Evolutionary conservation across 2,888 invertebrate genomes (phyloP).

Genomic region (Ochlodes sylvanus): DNA sequence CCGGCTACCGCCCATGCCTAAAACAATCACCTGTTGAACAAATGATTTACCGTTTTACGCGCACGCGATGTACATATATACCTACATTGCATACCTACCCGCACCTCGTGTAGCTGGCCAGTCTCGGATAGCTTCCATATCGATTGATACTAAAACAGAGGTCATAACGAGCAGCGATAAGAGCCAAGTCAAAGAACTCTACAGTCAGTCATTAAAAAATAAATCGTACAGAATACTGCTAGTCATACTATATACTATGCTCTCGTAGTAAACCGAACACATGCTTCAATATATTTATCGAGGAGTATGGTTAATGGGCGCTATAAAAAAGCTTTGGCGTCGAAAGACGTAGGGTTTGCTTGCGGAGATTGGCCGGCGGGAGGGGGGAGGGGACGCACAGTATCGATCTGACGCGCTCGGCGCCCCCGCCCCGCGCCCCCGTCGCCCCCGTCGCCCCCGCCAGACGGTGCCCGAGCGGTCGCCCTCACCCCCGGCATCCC

Average conservation of each 20-base stretch:
- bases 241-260: conserved; percentile 42
- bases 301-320: conserved; percentile 77
- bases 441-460: conserved; percentile 55
- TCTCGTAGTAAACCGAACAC: conserved; percentile 56
- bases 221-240: conserved; percentile 50
- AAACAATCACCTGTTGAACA: conserved; percentile 16
- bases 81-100: too few relatives aligned
- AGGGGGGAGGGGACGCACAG: conserved; percentile 61
- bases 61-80: conserved; percentile 18
- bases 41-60: conserved; percentile 16
- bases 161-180: conserved; percentile 6
- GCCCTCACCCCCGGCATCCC: conserved; percentile 53
- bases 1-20: background rate
- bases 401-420: conserved; percentile 50
- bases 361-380: conserved; percentile 76
- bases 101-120: background rate
- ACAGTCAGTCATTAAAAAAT: conserved; percentile 40
- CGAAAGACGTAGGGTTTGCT: conserved; percentile 78
- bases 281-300: conserved; percentile 80
- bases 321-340: conserved; percentile 82
- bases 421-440: conserved; percentile 44
- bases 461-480: conserved; percentile 76
- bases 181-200: conserved; percentile 14
- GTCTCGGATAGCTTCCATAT: conserved; percentile 1
- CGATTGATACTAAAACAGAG: conserved; percentile 16